Evolutionary conservation across 2,797 vertebrate species (phyloP).

Genomic region (Chanos chanos): DNA sequence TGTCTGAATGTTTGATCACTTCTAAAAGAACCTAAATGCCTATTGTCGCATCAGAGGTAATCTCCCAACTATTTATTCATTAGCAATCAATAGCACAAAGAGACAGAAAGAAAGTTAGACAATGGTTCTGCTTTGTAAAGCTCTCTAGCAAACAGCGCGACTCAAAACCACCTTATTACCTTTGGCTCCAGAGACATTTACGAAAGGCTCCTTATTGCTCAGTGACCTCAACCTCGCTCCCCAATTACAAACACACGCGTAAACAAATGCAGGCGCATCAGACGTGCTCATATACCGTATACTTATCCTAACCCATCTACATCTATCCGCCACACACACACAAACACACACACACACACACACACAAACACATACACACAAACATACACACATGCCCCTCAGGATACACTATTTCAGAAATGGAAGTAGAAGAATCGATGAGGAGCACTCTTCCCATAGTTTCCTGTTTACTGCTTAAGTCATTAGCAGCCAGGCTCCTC

Average conservation of each 20-base stretch:
- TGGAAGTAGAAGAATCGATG: conserved; percentile 38
- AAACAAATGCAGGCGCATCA: conserved; percentile 9
- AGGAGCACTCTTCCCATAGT: conserved; percentile 40
- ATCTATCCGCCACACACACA: no score
- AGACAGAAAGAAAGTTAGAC: conserved; percentile 7
- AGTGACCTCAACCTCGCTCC: conserved; percentile 35
- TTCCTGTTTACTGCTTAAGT: conserved; percentile 48
- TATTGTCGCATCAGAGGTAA: no score
- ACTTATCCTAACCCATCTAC: no score
- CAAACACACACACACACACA: no score
- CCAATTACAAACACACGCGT: conserved; percentile 26
- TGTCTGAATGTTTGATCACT: no score
- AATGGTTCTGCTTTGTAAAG: conserved; percentile 30
- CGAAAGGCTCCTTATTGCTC: conserved; percentile 39
- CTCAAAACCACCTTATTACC: conserved; percentile 43
- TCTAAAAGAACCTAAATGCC: no score
- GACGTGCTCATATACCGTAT: conserved; percentile 32
- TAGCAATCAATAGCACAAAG: no score
- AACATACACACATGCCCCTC: no score
- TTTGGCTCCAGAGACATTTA: conserved; percentile 51
- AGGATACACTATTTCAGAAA: conserved; percentile 37
- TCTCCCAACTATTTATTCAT: conserved; percentile 36
- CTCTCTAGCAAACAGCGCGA: conserved; percentile 36
- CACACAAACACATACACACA: no score
- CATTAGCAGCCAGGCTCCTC: conserved; percentile 39